These are phyloP conservation scores for Felis chaus DNA, from an alignment of 2,113 vertebrate genomes.

Conservation along the genomic window DNA sequence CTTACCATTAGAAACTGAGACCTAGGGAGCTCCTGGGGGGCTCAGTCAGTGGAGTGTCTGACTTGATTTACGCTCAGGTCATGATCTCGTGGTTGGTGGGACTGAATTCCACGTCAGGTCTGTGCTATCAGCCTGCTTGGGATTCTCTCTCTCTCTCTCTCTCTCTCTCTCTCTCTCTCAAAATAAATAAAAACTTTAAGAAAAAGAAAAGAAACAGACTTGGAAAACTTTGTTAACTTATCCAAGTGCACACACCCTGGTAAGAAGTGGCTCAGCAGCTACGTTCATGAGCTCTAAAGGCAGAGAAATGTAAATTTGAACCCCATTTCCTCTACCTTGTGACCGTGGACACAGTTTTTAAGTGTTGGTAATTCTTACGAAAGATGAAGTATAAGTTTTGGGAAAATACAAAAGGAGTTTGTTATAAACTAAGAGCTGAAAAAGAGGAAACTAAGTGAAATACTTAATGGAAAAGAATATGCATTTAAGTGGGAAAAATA, in stretches of 20 bases:
- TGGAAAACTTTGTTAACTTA: neutral
- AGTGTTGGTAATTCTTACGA: neutral
- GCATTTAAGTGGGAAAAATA: neutral
- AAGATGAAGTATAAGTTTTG: neutral
- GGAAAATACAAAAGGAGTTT: neutral
- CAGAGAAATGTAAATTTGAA: neutral
- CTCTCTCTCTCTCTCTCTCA: no score
- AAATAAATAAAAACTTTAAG: no score
- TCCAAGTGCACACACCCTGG: neutral
- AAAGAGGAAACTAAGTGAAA: neutral
- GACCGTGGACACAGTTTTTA: neutral
- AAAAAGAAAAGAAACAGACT: neutral
- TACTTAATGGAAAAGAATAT: neutral
- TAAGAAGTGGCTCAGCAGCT: neutral
- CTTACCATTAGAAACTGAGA: conserved; percentile 5
- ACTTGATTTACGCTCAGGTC: no score
- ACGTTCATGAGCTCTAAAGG: neutral
- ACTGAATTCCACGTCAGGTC: no score
- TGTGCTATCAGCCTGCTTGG: no score
- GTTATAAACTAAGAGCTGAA: neutral
- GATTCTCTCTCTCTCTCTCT: no score
- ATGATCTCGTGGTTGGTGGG: no score
- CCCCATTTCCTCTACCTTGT: neutral
- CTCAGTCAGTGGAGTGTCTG: no score
- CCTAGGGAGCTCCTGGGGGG: no score